Base-by-base conservation (phyloP, 2,888 invertebrate species). In the Catocala fraxini region DNA sequence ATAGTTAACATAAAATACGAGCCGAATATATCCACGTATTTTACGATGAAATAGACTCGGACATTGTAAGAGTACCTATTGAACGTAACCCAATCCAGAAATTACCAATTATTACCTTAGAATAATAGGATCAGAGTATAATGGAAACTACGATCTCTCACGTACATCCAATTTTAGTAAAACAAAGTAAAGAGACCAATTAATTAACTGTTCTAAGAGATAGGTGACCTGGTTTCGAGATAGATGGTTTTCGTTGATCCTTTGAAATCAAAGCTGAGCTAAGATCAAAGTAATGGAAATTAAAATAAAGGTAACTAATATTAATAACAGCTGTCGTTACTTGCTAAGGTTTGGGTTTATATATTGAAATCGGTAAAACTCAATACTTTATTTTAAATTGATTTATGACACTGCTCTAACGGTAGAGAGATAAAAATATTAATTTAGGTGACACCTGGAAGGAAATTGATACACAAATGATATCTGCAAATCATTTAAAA, bases 121-220 rank as follows among this genome's bases (percentile, higher is more conserved):
- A 51, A 73, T 63, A 64, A 70, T 63, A 61, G 61, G 13, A 7
- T 51, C 42, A 39, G 43, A 33, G 48, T 60, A 72, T 69, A 69
- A 71, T 56, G 49, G 67, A 48, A 61, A 49, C 58, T 68, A 35
- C 47, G 55, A 53, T 51, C 59, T 56, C 54, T 46, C 56, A 34
- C n/a, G 54, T 63, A 54, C 46, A 51, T 59, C 41, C 64, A 61
- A 65, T 75, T 64, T 56, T 63, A 57, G 49, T 59, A 55, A 56
- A 73, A 63, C 70, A 59, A 75, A 73, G 60, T 70, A 63, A 66
- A 63, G 57, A 65, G 59, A 74, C 73, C 65, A 65, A 74, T 74
- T 70, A 65, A 70, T 74, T 74, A 70, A 56, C 53, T 48, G 57
- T 58, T 63, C 54, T 59, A 70, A 71, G 57, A 61, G 64, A 63